These are phyloP conservation scores for Diprion similis DNA, from an alignment of 1,140 invertebrate species.

Conservation along the genomic window DNA sequence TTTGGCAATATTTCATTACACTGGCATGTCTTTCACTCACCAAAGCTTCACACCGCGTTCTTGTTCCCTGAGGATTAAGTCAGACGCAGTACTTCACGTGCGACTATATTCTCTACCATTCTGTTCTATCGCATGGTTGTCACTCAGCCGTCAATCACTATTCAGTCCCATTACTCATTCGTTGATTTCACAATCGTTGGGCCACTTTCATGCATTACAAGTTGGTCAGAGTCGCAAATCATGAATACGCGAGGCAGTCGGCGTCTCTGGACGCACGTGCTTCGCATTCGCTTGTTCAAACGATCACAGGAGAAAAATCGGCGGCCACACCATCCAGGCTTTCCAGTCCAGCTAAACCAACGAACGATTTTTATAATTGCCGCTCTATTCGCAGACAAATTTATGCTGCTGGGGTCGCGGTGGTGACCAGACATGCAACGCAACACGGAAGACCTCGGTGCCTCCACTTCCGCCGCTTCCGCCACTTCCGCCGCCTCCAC, in stretches of 20 bases:
- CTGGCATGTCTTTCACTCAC: no score
- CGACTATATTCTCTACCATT: not conserved
- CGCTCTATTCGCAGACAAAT: constrained; percentile 45
- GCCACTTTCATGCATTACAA: no score
- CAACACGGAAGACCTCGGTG: constrained; percentile 52
- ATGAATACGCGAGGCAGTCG: no score
- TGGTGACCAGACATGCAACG: constrained; percentile 49
- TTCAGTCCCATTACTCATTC: constrained; percentile 18
- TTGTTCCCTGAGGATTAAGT: not conserved
- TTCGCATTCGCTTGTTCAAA: not conserved
- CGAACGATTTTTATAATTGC: not conserved
- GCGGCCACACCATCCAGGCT: not conserved
- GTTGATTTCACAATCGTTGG: no score
- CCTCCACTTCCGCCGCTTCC: constrained; percentile 42
- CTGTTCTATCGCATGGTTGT: not conserved
- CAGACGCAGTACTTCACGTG: no score
- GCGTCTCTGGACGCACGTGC: not conserved
- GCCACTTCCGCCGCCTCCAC: constrained; percentile 30
- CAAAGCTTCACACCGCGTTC: no score
- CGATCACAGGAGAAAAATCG: not conserved
- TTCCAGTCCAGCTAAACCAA: not conserved
- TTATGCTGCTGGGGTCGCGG: constrained; percentile 61
- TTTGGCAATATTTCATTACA: no score
- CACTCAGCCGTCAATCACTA: constrained; percentile 12
- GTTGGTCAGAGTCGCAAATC: no score